Evolutionary conservation across 2,888 invertebrate genomes (phyloP).

Genomic region (Byasa hedistus): DNA sequence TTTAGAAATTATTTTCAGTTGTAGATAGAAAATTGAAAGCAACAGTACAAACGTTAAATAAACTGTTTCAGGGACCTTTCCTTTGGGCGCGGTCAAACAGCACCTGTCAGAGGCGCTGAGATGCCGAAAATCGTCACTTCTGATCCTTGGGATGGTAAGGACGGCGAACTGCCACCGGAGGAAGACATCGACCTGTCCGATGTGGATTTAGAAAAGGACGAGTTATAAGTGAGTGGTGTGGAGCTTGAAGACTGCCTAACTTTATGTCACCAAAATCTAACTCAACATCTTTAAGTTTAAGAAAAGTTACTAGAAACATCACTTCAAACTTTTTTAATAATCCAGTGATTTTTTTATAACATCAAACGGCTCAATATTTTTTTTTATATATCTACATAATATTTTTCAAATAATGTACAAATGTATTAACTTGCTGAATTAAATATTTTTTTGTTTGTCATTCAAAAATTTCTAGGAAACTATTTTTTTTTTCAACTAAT

Average conservation of each 20-base stretch:
- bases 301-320: neutral
- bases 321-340: constrained; percentile 1
- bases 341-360: neutral
- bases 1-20: too few species aligned
- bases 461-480: neutral
- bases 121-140: constrained; percentile 85
- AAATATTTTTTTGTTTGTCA: neutral
- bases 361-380: neutral
- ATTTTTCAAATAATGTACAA: neutral
- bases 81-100: constrained; percentile 95
- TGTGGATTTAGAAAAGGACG: constrained; percentile 89
- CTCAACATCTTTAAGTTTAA: constrained; percentile 5
- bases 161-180: constrained; percentile 90
- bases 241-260: constrained; percentile 18
- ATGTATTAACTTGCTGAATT: neutral
- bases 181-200: constrained; percentile 97
- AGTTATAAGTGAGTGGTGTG: constrained; percentile 77
- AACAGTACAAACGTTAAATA: too few species aligned
- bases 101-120: constrained; percentile 89
- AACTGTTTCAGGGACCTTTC: constrained; percentile 86
- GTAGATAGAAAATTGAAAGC: too few species aligned
- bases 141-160: constrained; percentile 96
- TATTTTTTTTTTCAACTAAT: neutral
- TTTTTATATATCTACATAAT: neutral
- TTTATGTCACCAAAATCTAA: constrained; percentile 5